Evolutionary conservation across 2,888 invertebrate species (phyloP).

Genomic region (Latheticus oryzae): DNA sequence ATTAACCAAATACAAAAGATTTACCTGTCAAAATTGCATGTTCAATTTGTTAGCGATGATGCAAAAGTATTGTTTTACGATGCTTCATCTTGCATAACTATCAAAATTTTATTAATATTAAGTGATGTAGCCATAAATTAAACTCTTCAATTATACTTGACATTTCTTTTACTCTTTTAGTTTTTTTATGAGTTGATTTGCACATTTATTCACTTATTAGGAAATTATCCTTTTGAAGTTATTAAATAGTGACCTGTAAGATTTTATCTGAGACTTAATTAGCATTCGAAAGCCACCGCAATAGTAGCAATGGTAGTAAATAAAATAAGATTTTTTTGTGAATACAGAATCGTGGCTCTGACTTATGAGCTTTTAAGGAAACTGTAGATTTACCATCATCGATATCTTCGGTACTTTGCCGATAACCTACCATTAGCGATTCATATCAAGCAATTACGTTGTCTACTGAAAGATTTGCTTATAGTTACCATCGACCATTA

Average conservation of each 20-base stretch:
- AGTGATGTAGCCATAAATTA: slow-evolving; percentile 5
- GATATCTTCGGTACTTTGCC: slow-evolving; percentile 14
- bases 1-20: too few species aligned
- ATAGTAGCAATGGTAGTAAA: too few species aligned
- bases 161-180: slow-evolving; percentile 6
- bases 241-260: slow-evolving; percentile 25
- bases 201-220: slow-evolving; percentile 19
- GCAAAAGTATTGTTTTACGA: slow-evolving; percentile 17
- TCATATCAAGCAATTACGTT: slow-evolving; percentile 35
- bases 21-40: too few species aligned
- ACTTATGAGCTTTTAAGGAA: slow-evolving; percentile 21
- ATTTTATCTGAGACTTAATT: slow-evolving; percentile 23
- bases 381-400: background rate
- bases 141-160: slow-evolving; percentile 14
- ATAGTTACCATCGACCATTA: slow-evolving; percentile 32
- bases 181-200: slow-evolving; percentile 12
- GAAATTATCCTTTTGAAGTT: slow-evolving; percentile 26
- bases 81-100: slow-evolving; percentile 6
- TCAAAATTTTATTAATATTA: slow-evolving; percentile 10
- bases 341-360: too few species aligned
- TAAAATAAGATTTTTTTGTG: too few species aligned
- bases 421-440: slow-evolving; percentile 34
- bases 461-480: slow-evolving; percentile 34
- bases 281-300: slow-evolving; percentile 28
- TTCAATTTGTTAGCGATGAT: too few species aligned